These are phyloP conservation scores for Phthorimaea operculella DNA, from an alignment of 1,140 invertebrate species.

Conservation along the genomic window DNA sequence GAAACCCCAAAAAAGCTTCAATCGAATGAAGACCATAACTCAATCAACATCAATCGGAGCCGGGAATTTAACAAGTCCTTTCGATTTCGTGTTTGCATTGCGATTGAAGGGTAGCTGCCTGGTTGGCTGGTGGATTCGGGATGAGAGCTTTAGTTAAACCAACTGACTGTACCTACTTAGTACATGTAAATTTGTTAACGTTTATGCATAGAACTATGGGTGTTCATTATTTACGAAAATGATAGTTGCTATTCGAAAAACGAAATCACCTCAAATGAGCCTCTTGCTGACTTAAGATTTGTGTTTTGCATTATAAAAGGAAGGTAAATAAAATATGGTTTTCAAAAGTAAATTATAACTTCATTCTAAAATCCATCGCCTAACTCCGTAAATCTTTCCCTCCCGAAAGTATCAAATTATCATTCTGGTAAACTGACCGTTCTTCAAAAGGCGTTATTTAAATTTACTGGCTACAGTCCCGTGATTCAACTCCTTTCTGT, in stretches of 20 bases:
- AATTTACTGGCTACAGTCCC: conserved; percentile 43
- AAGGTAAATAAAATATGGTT: no score
- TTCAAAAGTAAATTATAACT: background rate
- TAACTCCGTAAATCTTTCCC: background rate
- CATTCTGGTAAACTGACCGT: conserved; percentile 28
- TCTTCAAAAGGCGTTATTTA: conserved; percentile 31
- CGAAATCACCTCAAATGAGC: no score
- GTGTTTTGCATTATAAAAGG: no score
- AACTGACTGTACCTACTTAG: no score
- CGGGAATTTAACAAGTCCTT: conserved; percentile 45
- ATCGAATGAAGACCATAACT: conserved; percentile 33
- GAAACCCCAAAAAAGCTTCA: conserved; percentile 4
- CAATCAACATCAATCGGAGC: conserved; percentile 57
- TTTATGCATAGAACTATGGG: no score
- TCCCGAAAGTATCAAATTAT: conserved; percentile 35
- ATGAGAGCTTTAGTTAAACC: no score
- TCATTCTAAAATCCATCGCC: background rate
- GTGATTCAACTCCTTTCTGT: conserved; percentile 48
- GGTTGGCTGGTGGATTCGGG: no score
- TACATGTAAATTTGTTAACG: no score
- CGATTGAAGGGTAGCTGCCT: background rate
- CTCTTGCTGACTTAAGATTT: no score
- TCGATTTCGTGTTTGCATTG: conserved; percentile 27
- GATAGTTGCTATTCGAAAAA: no score
- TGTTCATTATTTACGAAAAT: no score